Evolutionary conservation across 1,140 invertebrate species (phyloP), one percentile per base, ranked within the genome.

Genomic region (Drosophila melanica): DNA sequence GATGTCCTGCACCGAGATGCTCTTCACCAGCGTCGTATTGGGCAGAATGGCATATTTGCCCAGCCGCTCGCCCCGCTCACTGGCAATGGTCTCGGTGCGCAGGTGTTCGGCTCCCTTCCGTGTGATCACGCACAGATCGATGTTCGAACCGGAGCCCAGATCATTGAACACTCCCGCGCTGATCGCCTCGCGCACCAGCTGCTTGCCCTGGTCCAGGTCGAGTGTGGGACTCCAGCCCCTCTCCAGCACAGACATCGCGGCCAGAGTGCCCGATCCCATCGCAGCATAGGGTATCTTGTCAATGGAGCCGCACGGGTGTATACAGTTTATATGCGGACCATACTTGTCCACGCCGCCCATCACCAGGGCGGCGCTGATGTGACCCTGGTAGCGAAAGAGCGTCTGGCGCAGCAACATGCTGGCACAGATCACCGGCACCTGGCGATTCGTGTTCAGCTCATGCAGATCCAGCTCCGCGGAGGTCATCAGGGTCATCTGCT

Each of bases 111-210:
- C 93, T 12, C 94, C 94, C 73, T 94, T 95, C 74, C 96, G 96
- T 3, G 96, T 97, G 77, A 99, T 98, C 7, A 99, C 94, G 92
- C 98, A 99, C 1, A 99, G 81, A 93, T 99, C 98, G 11, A 99
- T 95, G 92, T 98, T 98, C 16, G 97, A 98, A 73, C 99, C 99
- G 41, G 98, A 99, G 7, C 97, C 98, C 69, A 99, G 94, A 93
- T 99, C 99, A 93, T 99, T 98, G 92, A 98, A 98, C 80, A 99
- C 98, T 93, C 99, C 99, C 84, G 97, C 97, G 48, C 96, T 95
- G 86, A 99, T 98, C 0, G 97, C 98, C 93, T 98, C 96, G 51
- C 97, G 94, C 0, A 99, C 97, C 45, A 99, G 92, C 81, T 95
- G 93, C 85, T 98, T 98, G 3, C 96, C 98, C 90, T 99, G 97